Conservation (phyloP, 1,140 invertebrate species). For the Pseudomyrmex concolor region DNA sequence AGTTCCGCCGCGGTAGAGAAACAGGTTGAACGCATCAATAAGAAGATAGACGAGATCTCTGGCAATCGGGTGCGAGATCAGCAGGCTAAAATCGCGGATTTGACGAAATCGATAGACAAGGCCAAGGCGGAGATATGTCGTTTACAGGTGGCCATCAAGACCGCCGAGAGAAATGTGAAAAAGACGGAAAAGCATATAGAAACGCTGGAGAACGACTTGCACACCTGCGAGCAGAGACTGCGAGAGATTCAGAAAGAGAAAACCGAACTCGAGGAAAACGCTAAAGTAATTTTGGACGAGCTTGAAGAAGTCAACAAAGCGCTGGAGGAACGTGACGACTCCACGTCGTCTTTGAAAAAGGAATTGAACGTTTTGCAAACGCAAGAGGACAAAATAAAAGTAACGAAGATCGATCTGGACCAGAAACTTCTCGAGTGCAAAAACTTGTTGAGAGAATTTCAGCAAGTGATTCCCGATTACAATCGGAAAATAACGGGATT, state of each 20-base stretch:
- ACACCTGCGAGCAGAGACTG: conserved; percentile 87
- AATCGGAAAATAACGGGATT: conserved; percentile 86
- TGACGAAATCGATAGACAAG: conserved; percentile 90
- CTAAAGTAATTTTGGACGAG: conserved; percentile 85
- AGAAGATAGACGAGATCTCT: conserved; percentile 91
- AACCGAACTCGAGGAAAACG: conserved; percentile 86
- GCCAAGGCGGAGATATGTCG: conserved; percentile 90
- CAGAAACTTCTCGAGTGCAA: conserved; percentile 89
- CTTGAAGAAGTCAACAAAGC: conserved; percentile 84
- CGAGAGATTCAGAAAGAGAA: conserved; percentile 87
- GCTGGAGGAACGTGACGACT: conserved; percentile 84
- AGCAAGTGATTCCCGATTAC: conserved; percentile 85
- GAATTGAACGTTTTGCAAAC: conserved; percentile 87
- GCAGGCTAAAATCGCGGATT: conserved; percentile 89
- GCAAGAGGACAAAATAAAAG: conserved; percentile 89
- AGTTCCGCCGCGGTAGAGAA: conserved; percentile 87
- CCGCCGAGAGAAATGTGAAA: conserved; percentile 91
- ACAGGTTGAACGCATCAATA: conserved; percentile 88
- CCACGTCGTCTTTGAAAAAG: conserved; percentile 86
- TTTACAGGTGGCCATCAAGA: conserved; percentile 93
- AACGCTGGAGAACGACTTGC: conserved; percentile 90
- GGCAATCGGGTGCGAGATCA: conserved; percentile 89
- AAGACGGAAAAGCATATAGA: conserved; percentile 90
- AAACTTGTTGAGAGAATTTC: conserved; percentile 88
- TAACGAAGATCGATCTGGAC: conserved; percentile 90